These are phyloP conservation scores for Zaprionus ghesquierei DNA, from an alignment of 1,140 invertebrate genomes.

Conservation along the genomic window DNA sequence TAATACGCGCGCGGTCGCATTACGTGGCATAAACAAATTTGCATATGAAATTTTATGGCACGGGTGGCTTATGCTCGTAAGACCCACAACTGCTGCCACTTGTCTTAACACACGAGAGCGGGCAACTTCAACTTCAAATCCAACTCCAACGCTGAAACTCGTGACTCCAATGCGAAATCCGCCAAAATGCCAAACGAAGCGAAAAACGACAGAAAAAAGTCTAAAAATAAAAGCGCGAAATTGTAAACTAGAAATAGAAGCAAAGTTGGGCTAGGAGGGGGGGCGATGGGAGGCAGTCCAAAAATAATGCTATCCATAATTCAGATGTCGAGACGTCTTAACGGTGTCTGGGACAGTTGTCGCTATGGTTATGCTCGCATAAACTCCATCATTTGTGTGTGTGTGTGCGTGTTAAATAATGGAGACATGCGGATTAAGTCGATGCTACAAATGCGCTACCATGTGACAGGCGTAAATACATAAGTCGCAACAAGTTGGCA, in stretches of 20 bases:
- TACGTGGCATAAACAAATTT: constrained; percentile 50
- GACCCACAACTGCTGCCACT: constrained; percentile 45
- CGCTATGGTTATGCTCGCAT: constrained; percentile 36
- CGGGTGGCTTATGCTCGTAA: constrained; percentile 26
- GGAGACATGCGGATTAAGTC: constrained; percentile 38
- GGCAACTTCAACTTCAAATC: neutral
- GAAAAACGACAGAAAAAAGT: constrained; percentile 8
- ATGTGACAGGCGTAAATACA: constrained; percentile 9
- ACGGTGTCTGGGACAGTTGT: constrained; percentile 37
- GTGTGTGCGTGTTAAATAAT: constrained; percentile 13
- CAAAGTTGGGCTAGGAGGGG: too few relatives aligned
- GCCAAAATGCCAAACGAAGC: constrained; percentile 37
- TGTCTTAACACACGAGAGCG: constrained; percentile 40
- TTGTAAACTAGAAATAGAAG: constrained; percentile 22
- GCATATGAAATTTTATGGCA: constrained; percentile 51
- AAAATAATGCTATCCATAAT: constrained; percentile 40
- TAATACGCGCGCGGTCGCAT: constrained; percentile 38
- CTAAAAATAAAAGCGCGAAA: constrained; percentile 36
- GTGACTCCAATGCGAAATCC: constrained; percentile 40
- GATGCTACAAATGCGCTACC: neutral
- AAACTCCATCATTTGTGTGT: constrained; percentile 38
- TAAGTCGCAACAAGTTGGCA: neutral
- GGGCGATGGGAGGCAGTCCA: neutral
- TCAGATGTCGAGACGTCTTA: constrained; percentile 45
- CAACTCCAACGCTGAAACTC: constrained; percentile 18